Base-by-base conservation (phyloP, 2,797 vertebrate species). In the Amblyopsis hoosieri region DNA sequence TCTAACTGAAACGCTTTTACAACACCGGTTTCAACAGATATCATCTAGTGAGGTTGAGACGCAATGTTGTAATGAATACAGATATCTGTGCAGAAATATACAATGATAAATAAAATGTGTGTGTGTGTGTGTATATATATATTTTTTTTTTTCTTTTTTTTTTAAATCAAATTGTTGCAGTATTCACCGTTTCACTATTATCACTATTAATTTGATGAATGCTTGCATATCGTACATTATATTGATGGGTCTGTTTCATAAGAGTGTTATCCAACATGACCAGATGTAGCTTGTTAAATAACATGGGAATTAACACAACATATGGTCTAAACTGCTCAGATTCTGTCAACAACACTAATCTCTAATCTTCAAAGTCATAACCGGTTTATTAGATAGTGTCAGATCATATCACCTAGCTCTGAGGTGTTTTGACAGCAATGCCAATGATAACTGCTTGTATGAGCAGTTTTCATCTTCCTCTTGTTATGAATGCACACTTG, bases 281-380 rank as follows among this genome's bases (percentile, higher is more conserved):
- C 82, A 86, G 85, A 86, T 86, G 84, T 49, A 64, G 54, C 70
- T 75, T 69, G 69, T 85, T 88, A 63, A 80, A 74, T 82, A 84
- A 85, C 71, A 17, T 54, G 57, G 48, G 45, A 14, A 59, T 45
- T 15, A 14, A 52, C 51, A 48, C 62, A 71, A 66, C 80, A 78
- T 79, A 82, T 78, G 85, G 75, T 49, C 74, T 69, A 63, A 69
- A 60, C 79, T 65, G 64, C 64, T 81, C 75, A 17, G 1, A 79
- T 81, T 82, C 75, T 75, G 68, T 80, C 77, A 83, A 69, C 80
- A 85, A 9, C 14, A 4, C 62, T 83, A 72, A 85, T 84, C 86
- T 73, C 59, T 58, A 14, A 57, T 46, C 75, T 60, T 64, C 60
- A 19, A 58, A 66, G 53, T 62, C 72, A 63, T 67, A 71, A 68